Base-by-base conservation (phyloP, 2,888 invertebrate species). In the Cerceris ruficornis region DNA sequence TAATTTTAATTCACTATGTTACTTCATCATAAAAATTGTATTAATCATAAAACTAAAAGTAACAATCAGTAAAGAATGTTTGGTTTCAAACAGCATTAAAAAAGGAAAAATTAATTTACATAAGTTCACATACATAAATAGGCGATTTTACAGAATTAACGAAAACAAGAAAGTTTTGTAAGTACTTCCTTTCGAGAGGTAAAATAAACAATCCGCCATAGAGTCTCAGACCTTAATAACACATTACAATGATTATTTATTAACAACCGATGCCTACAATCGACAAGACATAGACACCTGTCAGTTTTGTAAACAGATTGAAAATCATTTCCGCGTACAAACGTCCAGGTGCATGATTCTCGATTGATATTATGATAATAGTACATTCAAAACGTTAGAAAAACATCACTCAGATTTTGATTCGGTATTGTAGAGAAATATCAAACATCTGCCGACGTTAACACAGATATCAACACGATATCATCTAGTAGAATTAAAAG, bases 401-500 rank as follows among this genome's bases (percentile, higher is more conserved):
- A 57, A 46, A 66, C 61, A 42, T 46, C 42, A 42, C 28, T 54
- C 59, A 64, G 71, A 39, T 46, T 67, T 60, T 41, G 50, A 67
- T 64, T 28, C 41, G 14, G 13, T 57, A 52, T 55, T 28, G 58
- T 55, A 14, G 17, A 59, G 57, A 69, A 61, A 59, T 72, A 85
- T 86, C 80, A 87, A 89, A 86, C 89, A 89, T 89, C 89, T 89
- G 89, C 89, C 89, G 89, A 75, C 65, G 77, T 82, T 80, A 71
- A 75, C 69, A 66, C 74, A 67, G 67, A 69, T 59, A 75, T 73
- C 58, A 58, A 65, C 61, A 75, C 62, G 55, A 76, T 71, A 74
- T 69, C 57, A 42, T 68, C 17, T 46, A 73, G 49, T 62, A 74
- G 69, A 17, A 78, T 81, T 65, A 70, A 80, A 74, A 66, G 72